These are phyloP conservation scores for Nomia melanderi DNA, from an alignment of 1,140 invertebrate genomes.

Conservation along the genomic window DNA sequence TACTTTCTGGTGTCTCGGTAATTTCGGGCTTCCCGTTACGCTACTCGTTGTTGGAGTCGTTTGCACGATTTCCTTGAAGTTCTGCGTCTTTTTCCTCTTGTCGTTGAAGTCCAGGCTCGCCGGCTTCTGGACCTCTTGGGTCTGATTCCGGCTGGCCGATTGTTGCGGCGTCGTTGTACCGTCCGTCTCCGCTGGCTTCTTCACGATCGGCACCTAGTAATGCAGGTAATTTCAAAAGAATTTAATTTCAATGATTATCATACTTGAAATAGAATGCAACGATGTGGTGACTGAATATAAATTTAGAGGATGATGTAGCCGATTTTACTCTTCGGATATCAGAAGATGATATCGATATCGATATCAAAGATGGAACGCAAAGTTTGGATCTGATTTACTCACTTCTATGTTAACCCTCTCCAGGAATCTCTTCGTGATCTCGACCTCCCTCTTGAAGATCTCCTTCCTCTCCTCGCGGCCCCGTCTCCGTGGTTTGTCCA, in stretches of 20 bases:
- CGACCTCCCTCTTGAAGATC: conserved; percentile 79
- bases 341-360: too few relatives aligned
- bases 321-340: too few relatives aligned
- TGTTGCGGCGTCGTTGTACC: conserved; percentile 24
- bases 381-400: too few relatives aligned
- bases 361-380: too few relatives aligned
- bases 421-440: conserved; percentile 79
- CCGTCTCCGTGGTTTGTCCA: conserved; percentile 76
- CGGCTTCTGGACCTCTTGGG: conserved; percentile 74
- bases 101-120: conserved; percentile 74
- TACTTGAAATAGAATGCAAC: too few relatives aligned
- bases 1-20: conserved; percentile 77
- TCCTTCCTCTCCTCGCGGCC: conserved; percentile 79
- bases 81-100: conserved; percentile 72
- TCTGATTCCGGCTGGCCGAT: conserved; percentile 36
- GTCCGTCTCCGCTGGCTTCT: conserved; percentile 34
- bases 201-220: conserved; percentile 65
- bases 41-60: conserved; percentile 68
- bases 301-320: too few relatives aligned
- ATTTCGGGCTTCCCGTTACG: conserved; percentile 69
- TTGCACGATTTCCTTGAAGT: conserved; percentile 73
- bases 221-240: too few relatives aligned
- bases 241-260: too few relatives aligned
- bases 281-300: too few relatives aligned
- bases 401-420: conserved; percentile 80